phyloP scores from a whole-genome alignment of 2,797 vertebrate genomes.

The Psittacula derbiana region DNA sequence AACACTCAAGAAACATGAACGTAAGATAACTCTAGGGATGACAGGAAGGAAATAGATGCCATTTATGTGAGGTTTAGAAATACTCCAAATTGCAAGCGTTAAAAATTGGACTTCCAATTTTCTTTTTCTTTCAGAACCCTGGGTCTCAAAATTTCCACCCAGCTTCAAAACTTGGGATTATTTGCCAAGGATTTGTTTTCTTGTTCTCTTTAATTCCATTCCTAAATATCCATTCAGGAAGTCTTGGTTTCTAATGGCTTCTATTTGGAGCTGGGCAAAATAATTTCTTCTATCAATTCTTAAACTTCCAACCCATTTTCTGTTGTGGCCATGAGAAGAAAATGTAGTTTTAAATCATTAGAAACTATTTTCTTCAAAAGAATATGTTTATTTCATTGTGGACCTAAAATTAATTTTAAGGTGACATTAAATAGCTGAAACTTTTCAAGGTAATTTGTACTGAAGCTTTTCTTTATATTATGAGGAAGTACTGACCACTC shows the following conservation, averaged over 20 bases:
- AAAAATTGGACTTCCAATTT: not conserved
- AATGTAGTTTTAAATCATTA: not conserved
- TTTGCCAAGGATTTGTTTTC: not conserved
- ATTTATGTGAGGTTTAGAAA: not conserved
- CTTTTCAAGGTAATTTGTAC: not conserved
- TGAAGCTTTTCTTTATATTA: not conserved
- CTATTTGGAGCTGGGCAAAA: not conserved
- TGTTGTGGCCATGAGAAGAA: not conserved
- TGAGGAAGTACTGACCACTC: not conserved
- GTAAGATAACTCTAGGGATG: not conserved
- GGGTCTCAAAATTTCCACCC: not conserved
- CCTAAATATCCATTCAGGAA: not conserved
- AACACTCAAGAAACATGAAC: not conserved
- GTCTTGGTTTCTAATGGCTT: not conserved
- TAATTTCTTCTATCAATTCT: not conserved
- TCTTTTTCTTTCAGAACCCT: not conserved
- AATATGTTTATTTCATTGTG: not conserved
- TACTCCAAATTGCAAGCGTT: not conserved
- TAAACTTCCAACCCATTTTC: not conserved
- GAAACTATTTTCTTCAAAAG: not conserved
- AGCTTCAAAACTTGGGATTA: not conserved
- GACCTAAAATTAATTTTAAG: not conserved
- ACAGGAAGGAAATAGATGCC: not conserved
- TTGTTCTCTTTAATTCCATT: constrained; percentile 1
- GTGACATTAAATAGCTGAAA: not conserved